phyloP scores from a whole-genome alignment of 37 sponge, comb jelly and placozoan genomes.

The Halichondria panicea region DNA sequence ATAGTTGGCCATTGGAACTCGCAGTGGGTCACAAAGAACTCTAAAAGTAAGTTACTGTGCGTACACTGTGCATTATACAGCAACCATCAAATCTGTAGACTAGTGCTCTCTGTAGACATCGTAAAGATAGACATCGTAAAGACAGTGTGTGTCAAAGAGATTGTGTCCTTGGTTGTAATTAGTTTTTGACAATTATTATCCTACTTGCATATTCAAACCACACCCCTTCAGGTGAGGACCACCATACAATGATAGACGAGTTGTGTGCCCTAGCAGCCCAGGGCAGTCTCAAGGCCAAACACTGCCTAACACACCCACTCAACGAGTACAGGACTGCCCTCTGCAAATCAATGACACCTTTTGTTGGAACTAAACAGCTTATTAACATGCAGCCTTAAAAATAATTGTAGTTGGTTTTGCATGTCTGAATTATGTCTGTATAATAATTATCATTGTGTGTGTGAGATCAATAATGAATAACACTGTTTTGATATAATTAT shows the following conservation, averaged over 20 bases:
- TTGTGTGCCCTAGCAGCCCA: constrained; percentile 26
- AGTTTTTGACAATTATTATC: neutral
- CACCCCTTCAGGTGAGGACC: constrained; percentile 12
- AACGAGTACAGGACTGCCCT: constrained; percentile 28
- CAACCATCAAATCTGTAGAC: neutral
- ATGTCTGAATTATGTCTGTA: no score
- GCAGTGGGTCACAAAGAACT: constrained; percentile 67
- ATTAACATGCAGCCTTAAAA: constrained; percentile 18
- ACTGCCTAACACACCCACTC: constrained; percentile 25
- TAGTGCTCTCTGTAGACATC: no score
- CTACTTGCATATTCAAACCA: neutral
- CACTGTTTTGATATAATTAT: no score
- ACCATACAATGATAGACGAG: constrained; percentile 38
- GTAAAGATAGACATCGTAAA: no score
- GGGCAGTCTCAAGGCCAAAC: constrained; percentile 37
- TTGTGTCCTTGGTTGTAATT: neutral
- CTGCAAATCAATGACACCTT: constrained; percentile 48
- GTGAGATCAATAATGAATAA: no score
- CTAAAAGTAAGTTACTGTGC: constrained; percentile 34
- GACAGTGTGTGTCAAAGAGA: no score
- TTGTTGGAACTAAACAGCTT: constrained; percentile 43
- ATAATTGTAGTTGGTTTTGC: no score
- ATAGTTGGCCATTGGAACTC: constrained; percentile 87
- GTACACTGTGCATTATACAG: neutral
- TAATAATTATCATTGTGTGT: no score